Evolutionary conservation across 2,888 invertebrate genomes (phyloP).

Genomic region (Drosophila pseudotalamancana): DNA sequence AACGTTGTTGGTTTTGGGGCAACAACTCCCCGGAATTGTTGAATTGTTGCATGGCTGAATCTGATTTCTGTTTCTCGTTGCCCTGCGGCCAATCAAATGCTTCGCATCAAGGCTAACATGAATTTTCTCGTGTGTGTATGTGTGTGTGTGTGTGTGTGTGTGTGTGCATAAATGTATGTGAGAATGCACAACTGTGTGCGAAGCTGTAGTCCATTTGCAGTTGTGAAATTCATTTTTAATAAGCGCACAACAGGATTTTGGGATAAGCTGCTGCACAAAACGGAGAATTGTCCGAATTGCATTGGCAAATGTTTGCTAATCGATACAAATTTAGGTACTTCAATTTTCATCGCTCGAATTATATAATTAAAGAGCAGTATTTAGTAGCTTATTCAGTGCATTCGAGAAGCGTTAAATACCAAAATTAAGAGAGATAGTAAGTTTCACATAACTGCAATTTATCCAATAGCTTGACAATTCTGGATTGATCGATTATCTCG

Average conservation of each 20-base stretch:
- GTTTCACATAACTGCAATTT: no score
- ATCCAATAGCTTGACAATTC: no score
- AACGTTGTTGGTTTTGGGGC: conserved; percentile 37
- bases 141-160: background rate
- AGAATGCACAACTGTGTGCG: background rate
- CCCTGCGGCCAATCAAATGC: conserved; percentile 51
- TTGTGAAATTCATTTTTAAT: conserved; percentile 48
- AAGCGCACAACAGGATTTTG: conserved; percentile 33
- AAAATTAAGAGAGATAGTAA: no score
- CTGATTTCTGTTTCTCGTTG: conserved; percentile 25
- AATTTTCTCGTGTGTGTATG: conserved; percentile 6
- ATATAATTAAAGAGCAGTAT: no score
- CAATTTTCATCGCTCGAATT: no score
- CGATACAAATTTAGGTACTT: background rate
- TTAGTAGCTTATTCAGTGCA: no score
- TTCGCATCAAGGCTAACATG: conserved; percentile 43
- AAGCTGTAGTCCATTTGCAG: conserved; percentile 44
- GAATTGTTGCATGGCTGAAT: conserved; percentile 56
- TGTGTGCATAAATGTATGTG: background rate
- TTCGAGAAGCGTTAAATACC: no score
- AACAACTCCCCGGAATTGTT: conserved; percentile 30
- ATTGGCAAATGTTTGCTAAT: background rate
- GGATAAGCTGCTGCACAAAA: conserved; percentile 14
- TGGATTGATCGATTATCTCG: no score
- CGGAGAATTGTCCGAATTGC: conserved; percentile 3